Evolutionary conservation across 2,113 vertebrate species (phyloP), one percentile per base, ranked within the genome.

Genomic region (Oreochromis niloticus): DNA sequence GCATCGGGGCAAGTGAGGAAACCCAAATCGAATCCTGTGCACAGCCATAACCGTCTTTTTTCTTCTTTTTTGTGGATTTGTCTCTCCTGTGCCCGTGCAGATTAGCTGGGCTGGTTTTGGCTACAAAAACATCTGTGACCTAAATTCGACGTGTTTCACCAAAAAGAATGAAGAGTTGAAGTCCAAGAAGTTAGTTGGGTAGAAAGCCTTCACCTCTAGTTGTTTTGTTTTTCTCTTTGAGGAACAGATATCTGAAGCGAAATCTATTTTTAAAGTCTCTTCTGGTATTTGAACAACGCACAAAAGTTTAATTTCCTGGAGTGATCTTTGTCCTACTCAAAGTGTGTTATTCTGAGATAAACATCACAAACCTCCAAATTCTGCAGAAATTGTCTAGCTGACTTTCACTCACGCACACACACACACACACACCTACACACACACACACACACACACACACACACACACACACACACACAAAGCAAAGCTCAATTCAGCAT

Each of bases 31-130:
- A 94, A 94, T 91, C 87, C 89, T 90, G 81, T 84, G 34, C 89
- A 87, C 63, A 89, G 83, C 78, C 83, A 22, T 82, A 94, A 90
- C 92, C 85, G 59, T 87, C 54, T 88, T 84, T 24, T 68, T 68
- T 68, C 63, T 68, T 36, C 39, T 39, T 59, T 89, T 83, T 59
- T 48, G 32, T 41, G 81, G 87, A 80, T 90, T 85, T 89, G 81
- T 73, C 89, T 88, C 83, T 84, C 80, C 83, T 88, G 81, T 85
- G 87, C 85, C 88, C 82, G 73, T 94, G 89, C 84, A 91, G 90
- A 91, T 93, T 92, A 94, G 88, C 92, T 88, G 82, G 36, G 85
- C 84, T 78, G 87, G 82, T 91, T 93, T 91, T 34, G 80, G 55
- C 87, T 27, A 80, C 57, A 88, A 92, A 92, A 85, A 91, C 84